phyloP scores from a whole-genome alignment of 2,113 vertebrate species.

The Ornithorhynchus anatinus region DNA sequence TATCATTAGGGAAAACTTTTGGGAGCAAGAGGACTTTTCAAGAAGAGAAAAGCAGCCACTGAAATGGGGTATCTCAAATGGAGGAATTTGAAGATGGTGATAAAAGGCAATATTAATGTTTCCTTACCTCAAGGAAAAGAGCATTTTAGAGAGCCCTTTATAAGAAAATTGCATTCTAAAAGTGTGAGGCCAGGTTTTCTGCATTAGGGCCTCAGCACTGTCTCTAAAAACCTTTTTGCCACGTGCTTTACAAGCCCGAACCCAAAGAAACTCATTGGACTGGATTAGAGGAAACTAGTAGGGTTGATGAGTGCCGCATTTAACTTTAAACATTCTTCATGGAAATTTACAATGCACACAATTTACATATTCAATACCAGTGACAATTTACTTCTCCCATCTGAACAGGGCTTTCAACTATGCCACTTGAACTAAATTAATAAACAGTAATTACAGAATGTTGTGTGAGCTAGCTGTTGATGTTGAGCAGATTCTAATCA shows the following conservation, averaged over 20 bases:
- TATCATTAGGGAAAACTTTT: no score
- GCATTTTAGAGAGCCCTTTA: constrained; percentile 26
- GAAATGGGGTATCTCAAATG: constrained; percentile 1
- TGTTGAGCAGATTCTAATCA: constrained; percentile 87
- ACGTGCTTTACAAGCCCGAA: neutral
- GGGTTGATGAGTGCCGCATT: constrained; percentile 67
- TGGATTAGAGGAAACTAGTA: constrained; percentile 65
- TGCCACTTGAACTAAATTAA: constrained; percentile 88
- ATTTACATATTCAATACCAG: constrained; percentile 86
- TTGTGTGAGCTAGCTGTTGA: constrained; percentile 84
- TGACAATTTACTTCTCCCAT: constrained; percentile 86
- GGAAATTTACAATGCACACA: constrained; percentile 77
- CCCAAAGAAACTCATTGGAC: constrained; percentile 45
- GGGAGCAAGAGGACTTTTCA: constrained; percentile 2
- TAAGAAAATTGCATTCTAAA: constrained; percentile 66
- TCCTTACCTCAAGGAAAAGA: constrained; percentile 45
- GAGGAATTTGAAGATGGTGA: constrained; percentile 35
- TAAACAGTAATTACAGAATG: constrained; percentile 88
- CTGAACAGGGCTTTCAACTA: constrained; percentile 84
- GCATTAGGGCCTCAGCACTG: constrained; percentile 34
- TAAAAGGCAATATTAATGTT: constrained; percentile 25
- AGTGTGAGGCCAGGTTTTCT: constrained; percentile 54
- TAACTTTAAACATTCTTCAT: constrained; percentile 79
- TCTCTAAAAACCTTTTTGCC: constrained; percentile 14
- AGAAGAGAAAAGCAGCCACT: constrained; percentile 25